Evolutionary conservation across 2,113 vertebrate species (phyloP).

Genomic region (Erythrocercus mccallii): DNA sequence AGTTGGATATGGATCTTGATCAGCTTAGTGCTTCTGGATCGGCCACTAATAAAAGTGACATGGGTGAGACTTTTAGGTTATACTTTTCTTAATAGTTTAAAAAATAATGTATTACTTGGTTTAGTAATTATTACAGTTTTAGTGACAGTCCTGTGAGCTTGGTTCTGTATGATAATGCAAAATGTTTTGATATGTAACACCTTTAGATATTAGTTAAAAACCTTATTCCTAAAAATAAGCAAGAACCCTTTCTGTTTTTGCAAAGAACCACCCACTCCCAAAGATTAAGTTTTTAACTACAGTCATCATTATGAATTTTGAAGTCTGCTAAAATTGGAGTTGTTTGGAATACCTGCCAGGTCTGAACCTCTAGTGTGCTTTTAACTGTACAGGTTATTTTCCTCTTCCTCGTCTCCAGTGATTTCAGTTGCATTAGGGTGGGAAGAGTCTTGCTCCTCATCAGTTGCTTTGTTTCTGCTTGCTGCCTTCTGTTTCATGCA

Average conservation of each 20-base stretch:
- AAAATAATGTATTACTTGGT: not conserved
- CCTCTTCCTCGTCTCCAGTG: not conserved
- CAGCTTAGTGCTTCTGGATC: not conserved
- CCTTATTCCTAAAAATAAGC: not conserved
- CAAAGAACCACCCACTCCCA: not conserved
- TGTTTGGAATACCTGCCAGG: not conserved
- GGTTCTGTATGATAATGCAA: not conserved
- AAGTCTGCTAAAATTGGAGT: not conserved
- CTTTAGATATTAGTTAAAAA: not conserved
- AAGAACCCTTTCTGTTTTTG: not conserved
- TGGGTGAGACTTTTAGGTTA: conserved; percentile 44
- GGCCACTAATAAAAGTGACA: not conserved
- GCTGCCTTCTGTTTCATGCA: not conserved
- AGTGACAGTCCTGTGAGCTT: not conserved
- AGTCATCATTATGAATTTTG: not conserved
- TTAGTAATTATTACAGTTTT: not conserved
- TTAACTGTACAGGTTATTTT: not conserved
- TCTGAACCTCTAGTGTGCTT: not conserved
- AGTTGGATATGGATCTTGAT: not conserved
- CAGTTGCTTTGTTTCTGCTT: not conserved
- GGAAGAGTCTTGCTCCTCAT: not conserved
- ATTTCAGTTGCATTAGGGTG: not conserved
- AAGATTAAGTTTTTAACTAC: not conserved
- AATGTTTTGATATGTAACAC: not conserved
- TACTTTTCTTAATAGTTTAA: not conserved